phyloP scores from a whole-genome alignment of 2,888 invertebrate genomes.

The Hirtodrosophila histrioides region DNA sequence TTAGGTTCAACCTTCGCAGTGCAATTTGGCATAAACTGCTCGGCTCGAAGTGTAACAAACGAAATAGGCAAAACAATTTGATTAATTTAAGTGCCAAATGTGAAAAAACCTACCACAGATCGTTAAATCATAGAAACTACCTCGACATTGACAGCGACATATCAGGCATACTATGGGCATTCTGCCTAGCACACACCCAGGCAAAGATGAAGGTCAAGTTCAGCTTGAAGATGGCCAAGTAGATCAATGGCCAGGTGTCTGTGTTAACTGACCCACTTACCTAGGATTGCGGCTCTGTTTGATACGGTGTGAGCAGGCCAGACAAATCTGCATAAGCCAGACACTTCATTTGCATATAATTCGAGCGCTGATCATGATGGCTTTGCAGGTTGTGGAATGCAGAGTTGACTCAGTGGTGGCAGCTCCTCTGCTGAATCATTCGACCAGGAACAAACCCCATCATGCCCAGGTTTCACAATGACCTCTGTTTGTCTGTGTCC shows the following conservation, averaged over 20 bases:
- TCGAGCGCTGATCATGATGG: neutral
- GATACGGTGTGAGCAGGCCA: conserved; percentile 10
- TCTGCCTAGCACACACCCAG: conserved; percentile 40
- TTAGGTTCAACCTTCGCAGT: conserved; percentile 54
- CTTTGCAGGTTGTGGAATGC: conserved; percentile 15
- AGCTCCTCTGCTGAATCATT: conserved; percentile 22
- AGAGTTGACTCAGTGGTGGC: conserved; percentile 6
- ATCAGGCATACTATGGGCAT: conserved; percentile 34
- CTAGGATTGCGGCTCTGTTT: conserved; percentile 25
- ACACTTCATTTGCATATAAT: conserved; percentile 59
- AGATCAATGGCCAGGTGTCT: conserved; percentile 28
- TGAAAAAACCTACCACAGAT: conserved; percentile 18
- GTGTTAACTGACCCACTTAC: conserved; percentile 40
- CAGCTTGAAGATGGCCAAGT: conserved; percentile 48
- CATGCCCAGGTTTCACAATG: conserved; percentile 35
- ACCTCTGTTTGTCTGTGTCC: conserved; percentile 5
- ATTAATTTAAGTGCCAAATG: conserved; percentile 21
- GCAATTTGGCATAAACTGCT: conserved; percentile 44
- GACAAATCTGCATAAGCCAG: conserved; percentile 52
- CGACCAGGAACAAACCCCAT: conserved; percentile 16
- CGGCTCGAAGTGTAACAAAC: conserved; percentile 32
- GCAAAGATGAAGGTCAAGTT: conserved; percentile 59
- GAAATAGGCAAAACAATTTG: conserved; percentile 20
- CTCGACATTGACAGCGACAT: conserved; percentile 40
- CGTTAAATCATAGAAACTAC: conserved; percentile 4